A percentile compares a stretch with the other conserved stretches of the same genome.
Conservation (phyloP, 2,888 invertebrate species). For the Tenthredo notha region DNA sequence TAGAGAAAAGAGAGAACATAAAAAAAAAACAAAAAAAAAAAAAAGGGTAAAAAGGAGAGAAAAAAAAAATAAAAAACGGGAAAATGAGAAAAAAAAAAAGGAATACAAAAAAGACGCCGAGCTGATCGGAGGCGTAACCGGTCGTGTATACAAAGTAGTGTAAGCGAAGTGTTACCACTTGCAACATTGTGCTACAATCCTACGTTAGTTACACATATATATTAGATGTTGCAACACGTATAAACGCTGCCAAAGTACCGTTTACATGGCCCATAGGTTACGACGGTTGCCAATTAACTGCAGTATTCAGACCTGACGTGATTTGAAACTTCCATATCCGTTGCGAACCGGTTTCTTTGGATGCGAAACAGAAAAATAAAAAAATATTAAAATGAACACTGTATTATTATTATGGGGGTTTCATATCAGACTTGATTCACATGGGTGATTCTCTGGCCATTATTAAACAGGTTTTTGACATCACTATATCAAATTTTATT, state of each 20-base stretch:
- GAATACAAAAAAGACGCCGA: not conserved
- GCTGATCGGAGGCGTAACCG: conserved; percentile 22
- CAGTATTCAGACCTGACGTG: not conserved
- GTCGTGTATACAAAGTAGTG: conserved; percentile 20
- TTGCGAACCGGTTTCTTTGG: not conserved
- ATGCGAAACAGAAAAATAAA: not conserved
- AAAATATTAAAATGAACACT: not conserved
- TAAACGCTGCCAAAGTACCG: conserved; percentile 19
- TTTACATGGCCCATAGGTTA: conserved; percentile 7
- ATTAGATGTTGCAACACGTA: conserved; percentile 7
- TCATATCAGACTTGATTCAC: not conserved
- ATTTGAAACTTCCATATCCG: not conserved
- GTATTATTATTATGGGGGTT: not conserved
- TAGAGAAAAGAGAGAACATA: not conserved
- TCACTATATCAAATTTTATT: not conserved
- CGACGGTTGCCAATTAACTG: not conserved
- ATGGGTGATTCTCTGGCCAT: not conserved
- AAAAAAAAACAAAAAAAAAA: not conserved
- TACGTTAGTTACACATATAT: not conserved
- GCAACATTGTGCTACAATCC: not conserved
- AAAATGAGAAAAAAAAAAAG: not conserved
- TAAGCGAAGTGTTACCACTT: not conserved
- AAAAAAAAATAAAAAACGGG: not conserved
- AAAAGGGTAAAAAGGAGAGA: not conserved
- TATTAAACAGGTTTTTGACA: not conserved